Evolutionary conservation across 1,140 invertebrate species (phyloP).

Genomic region (Cotesia vestalis): DNA sequence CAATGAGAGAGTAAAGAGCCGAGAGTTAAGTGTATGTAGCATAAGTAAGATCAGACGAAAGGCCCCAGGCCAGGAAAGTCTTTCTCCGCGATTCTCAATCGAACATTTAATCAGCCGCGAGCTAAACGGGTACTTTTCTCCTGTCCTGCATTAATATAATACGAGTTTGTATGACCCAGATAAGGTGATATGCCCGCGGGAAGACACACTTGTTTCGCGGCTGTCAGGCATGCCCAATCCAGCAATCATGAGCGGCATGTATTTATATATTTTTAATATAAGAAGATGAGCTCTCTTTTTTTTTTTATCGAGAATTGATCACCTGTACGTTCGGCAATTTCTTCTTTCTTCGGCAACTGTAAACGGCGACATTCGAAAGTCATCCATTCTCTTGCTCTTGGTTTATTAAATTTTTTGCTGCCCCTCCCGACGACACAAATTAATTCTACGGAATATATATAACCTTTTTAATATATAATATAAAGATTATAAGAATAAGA

Average conservation of each 20-base stretch:
- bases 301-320: neutral
- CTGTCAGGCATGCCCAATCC: neutral
- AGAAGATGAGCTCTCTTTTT: conserved; percentile 12
- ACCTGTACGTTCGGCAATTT: conserved; percentile 7
- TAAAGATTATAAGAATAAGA: neutral
- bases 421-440: too few relatives aligned
- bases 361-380: too few relatives aligned
- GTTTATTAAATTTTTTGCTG: too few relatives aligned
- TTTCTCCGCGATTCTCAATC: conserved; percentile 19
- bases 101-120: conserved; percentile 28
- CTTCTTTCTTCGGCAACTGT: too few relatives aligned
- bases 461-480: neutral
- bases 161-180: conserved; percentile 29
- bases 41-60: neutral
- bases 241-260: neutral
- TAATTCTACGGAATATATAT: too few relatives aligned
- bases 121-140: conserved; percentile 29
- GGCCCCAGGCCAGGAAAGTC: conserved; percentile 29
- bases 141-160: conserved; percentile 32
- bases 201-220: conserved; percentile 29
- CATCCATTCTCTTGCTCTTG: too few relatives aligned
- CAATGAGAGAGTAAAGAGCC: too few relatives aligned
- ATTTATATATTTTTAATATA: too few relatives aligned
- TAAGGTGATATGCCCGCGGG: conserved; percentile 26
- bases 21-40: neutral